Conservation (phyloP, 2,113 vertebrate species). For the Neolamprologus fasciatus region DNA sequence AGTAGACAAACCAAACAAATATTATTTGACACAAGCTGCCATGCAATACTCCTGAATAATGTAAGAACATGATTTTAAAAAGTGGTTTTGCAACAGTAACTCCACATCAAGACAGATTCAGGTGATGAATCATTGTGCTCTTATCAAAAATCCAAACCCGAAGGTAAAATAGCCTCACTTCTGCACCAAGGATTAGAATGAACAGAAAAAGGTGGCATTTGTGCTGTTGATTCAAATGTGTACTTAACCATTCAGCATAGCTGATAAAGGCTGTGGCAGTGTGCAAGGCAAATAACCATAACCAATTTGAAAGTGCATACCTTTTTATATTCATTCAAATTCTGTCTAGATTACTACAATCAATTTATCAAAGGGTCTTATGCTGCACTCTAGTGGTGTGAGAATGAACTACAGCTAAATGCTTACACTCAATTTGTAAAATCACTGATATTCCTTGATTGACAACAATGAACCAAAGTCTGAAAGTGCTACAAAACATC, state of each 20-base stretch:
- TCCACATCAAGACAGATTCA: constrained; percentile 7
- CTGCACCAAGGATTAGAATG: background rate
- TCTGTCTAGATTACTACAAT: background rate
- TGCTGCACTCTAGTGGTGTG: constrained; percentile 53
- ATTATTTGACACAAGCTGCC: background rate
- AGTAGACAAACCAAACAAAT: background rate
- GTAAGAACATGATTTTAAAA: background rate
- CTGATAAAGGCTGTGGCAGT: background rate
- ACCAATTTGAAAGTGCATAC: background rate
- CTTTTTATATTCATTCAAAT: constrained; percentile 11
- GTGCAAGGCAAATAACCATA: constrained; percentile 27
- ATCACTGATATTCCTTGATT: background rate
- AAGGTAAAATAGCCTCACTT: background rate
- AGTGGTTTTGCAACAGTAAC: background rate
- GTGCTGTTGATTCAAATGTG: background rate
- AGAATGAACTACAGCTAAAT: constrained; percentile 16
- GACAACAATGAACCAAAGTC: background rate
- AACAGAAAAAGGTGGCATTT: background rate
- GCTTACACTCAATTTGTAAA: background rate
- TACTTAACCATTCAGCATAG: background rate
- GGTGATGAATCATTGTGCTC: background rate
- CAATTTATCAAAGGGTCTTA: background rate
- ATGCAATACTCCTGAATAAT: background rate
- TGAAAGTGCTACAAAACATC: background rate
- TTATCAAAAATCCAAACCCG: background rate